Base-by-base conservation (phyloP, 2,888 invertebrate species). In the Hydriomena furcata region DNA sequence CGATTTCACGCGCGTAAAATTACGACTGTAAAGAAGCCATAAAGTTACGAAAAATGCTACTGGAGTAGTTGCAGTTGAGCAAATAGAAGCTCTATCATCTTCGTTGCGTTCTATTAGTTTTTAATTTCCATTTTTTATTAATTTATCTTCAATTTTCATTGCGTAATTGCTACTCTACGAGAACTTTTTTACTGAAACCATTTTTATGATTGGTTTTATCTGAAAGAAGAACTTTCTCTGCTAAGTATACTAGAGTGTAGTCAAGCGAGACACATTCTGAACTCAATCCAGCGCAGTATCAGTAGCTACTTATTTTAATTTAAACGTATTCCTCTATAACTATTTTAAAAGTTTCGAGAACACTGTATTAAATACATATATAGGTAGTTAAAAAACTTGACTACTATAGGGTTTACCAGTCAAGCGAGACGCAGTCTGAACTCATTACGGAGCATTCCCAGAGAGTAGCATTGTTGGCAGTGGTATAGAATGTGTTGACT, bases 401-500 rank as follows among this genome's bases (percentile, higher is more conserved):
- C 32, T 32, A 7, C 12, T 47, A 12, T 25, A 13, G 0, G 12
- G 10, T 8, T 24, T 21, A 28, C 28, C 23, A 40, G 17, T 50
- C 21, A 28, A 34, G 28, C 30, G 25, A 36, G 40, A 20, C 35
- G 35, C 27, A 25, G 58, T 60, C 48, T 53, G 55, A 60, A 51
- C 45, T 54, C 47, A 45, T 47, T 57, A 59, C 58, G 46, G 24
- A 35, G 8, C 46, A 38, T 47, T 47, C 56, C 56, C 58, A 61
- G 54, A 55, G 55, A 57, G 58, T 56, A 60, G 58, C 52, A 61
- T 60, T 56, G 58, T 56, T 67, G 57, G 63, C 21, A 63, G 58
- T 60, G 59, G 55, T 50, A 37, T 60, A 62, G 66, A 67, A 66
- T 65, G 61, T 52, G 54, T 60, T 56, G 61, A 57, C 61, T 65